Evolutionary conservation across 2,797 vertebrate species (phyloP).

Genomic region (Xiphophorus birchmanni): DNA sequence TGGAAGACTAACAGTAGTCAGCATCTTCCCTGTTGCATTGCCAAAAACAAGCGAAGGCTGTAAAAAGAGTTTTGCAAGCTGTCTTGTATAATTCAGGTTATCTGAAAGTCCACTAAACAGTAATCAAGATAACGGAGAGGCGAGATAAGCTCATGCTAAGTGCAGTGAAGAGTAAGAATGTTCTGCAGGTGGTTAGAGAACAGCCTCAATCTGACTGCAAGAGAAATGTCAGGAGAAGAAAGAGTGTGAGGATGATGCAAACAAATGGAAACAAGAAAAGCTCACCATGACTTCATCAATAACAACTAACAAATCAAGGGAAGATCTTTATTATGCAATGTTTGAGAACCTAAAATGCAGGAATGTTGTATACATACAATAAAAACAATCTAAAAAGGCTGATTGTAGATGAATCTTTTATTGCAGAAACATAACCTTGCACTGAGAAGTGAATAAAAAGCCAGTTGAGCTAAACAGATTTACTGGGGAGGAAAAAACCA

Average conservation of each 20-base stretch:
- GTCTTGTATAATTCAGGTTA: not conserved
- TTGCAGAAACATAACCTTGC: not conserved
- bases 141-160: not conserved
- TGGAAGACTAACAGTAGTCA: not conserved
- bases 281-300: not conserved
- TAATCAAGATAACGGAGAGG: not conserved
- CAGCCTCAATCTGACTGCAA: not conserved
- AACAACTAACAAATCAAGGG: not conserved
- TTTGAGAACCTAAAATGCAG: not conserved
- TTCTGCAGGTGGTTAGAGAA: too few relatives aligned
- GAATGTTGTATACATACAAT: not conserved
- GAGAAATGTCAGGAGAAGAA: too few relatives aligned
- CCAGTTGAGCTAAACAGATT: not conserved
- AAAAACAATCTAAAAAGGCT: not conserved
- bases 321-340: not conserved
- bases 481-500: not conserved
- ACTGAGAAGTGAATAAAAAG: not conserved
- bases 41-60: not conserved
- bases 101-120: not conserved
- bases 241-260: not conserved
- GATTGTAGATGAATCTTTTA: not conserved
- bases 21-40: too few relatives aligned
- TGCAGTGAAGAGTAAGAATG: not conserved
- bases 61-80: not conserved
- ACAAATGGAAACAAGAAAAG: not conserved